Evolutionary conservation across 2,797 vertebrate genomes (phyloP).

Genomic region (Syngnathus rostellatus): DNA sequence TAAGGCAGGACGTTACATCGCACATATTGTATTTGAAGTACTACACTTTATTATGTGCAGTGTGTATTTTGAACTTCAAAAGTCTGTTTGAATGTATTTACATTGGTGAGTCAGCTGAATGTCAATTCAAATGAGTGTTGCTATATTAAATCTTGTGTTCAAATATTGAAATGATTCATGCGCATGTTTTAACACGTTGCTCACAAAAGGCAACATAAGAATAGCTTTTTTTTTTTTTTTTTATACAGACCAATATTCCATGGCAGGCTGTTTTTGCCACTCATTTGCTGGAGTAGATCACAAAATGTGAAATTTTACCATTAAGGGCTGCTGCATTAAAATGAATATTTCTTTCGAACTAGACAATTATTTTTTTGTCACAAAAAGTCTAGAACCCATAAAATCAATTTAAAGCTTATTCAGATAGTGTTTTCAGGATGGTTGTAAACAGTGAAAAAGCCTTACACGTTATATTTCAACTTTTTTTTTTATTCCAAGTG

Average conservation of each 20-base stretch:
- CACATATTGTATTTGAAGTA: not conserved
- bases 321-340: not conserved
- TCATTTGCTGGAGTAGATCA: no score
- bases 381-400: not conserved
- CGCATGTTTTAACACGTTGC: not conserved
- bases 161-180: not conserved
- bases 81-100: not conserved
- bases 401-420: not conserved
- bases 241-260: no score
- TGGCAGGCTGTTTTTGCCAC: no score
- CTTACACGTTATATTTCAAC: conserved; percentile 17
- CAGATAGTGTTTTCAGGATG: not conserved
- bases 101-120: not conserved
- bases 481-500: conserved; percentile 41
- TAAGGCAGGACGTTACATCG: not conserved
- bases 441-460: conserved; percentile 9
- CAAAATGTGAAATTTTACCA: not conserved
- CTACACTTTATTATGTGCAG: not conserved
- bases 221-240: not conserved
- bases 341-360: not conserved
- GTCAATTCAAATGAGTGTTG: not conserved
- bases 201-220: not conserved
- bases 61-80: not conserved
- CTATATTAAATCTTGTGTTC: not conserved
- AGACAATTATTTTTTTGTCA: not conserved